Evolutionary conservation across 2,888 invertebrate genomes (phyloP), one percentile per base, ranked within the genome.

Genomic region (Thera obeliscata): DNA sequence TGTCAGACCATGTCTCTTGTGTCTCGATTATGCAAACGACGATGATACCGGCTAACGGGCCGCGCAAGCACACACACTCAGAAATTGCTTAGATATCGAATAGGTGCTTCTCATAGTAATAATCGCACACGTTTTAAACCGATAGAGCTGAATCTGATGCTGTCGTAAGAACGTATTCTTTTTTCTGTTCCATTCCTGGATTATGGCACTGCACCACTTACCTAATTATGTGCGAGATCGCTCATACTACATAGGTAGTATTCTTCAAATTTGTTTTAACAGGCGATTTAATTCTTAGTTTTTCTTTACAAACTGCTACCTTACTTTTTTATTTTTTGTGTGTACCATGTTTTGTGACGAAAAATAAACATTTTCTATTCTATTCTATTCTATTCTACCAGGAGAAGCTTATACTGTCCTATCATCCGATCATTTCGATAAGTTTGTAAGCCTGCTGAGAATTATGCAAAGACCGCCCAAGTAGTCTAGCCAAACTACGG

Each of bases 11-110:
- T 56, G 65, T 74, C 66, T 57, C 66, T 58, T 33, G 70, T 22
- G 70, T 52, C 36, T 68, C 70, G 71, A 77, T 76, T 76, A 77
- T 77, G 76, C 74, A 76, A 77, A 75, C 70, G 65, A 62, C 56
- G 52, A 68, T 67, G 72, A 69, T 71, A 70, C 72, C 61, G 60
- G 58, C 69, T 69, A 67, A 67, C 69, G 59, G 62, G 52, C 48
- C 62, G 56, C 58, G 52, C 59, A 63, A 38, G 62, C 66, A 63
- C 61, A 61, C 66, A 60, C 60, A 57, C 57, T 11, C 61, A 49
- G 36, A 43, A 65, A 72, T 66, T 55, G 69, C 58, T 67, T 58
- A 61, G 12, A 54, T 64, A 58, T 50, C 58, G 38, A 48, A 62
- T 62, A 5, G 52, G 12, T 48, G 38, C 54, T 57, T 54, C 33